These are phyloP conservation scores for Petroica traversi DNA, from an alignment of 2,113 vertebrate genomes.

Conservation along the genomic window DNA sequence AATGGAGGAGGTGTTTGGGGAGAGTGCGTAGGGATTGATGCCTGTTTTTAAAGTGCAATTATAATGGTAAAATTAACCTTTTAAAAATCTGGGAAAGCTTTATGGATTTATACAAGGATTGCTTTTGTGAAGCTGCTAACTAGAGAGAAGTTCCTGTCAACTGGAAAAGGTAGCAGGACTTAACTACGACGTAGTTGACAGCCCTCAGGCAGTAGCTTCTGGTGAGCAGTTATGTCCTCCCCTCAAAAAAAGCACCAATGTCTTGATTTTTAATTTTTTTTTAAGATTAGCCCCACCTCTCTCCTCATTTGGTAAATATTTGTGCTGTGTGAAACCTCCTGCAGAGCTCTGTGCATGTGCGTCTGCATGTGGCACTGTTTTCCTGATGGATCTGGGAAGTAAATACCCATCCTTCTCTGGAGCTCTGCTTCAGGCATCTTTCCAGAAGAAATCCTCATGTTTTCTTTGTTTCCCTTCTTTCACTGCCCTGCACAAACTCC, in stretches of 20 bases:
- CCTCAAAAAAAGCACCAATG: neutral
- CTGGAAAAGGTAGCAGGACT: constrained; percentile 33
- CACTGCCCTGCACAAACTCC: neutral
- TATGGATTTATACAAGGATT: constrained; percentile 37
- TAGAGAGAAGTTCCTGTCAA: constrained; percentile 6
- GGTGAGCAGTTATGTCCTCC: neutral
- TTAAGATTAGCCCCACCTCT: neutral
- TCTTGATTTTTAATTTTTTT: neutral
- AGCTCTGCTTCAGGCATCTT: neutral
- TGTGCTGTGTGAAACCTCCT: neutral
- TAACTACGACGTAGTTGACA: constrained; percentile 61
- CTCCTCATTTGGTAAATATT: neutral
- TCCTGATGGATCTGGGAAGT: neutral
- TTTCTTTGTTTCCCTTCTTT: neutral
- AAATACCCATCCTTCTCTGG: neutral
- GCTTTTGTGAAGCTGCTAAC: constrained; percentile 43
- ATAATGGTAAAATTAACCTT: constrained; percentile 52
- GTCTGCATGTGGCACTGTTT: neutral
- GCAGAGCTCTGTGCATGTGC: neutral
- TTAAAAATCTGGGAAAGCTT: constrained; percentile 59
- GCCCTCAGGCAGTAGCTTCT: constrained; percentile 46
- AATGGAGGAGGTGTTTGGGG: neutral
- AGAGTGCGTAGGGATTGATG: neutral
- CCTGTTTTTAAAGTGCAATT: constrained; percentile 72
- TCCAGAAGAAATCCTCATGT: neutral